Conservation (phyloP, 1,140 invertebrate genomes). For the Ephestia elutella region DNA sequence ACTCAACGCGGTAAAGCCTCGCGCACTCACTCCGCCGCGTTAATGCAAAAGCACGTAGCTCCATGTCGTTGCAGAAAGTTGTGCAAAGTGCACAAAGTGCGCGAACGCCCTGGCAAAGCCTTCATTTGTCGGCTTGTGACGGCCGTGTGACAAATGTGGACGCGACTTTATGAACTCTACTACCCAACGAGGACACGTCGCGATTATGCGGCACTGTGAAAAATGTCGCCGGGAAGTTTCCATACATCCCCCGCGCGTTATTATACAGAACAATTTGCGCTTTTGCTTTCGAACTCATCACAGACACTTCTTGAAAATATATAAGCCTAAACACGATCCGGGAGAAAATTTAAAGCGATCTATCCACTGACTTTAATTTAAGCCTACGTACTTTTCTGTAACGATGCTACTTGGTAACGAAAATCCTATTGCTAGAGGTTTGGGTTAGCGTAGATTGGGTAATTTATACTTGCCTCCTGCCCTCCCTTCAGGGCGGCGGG, state of each 20-base stretch:
- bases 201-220: constrained; percentile 60
- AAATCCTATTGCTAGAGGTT: constrained; percentile 67
- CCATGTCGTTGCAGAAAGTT: constrained; percentile 65
- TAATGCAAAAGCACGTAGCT: constrained; percentile 71
- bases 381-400: constrained; percentile 60
- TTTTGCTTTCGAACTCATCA: constrained; percentile 1
- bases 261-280: constrained; percentile 2
- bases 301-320: constrained; percentile 2
- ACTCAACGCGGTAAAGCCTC: constrained; percentile 52
- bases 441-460: constrained; percentile 70
- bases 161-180: constrained; percentile 52
- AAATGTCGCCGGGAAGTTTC: constrained; percentile 49
- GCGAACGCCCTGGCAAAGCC: constrained; percentile 62
- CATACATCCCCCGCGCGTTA: constrained; percentile 6
- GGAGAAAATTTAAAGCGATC: constrained; percentile 33
- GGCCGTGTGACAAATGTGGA: constrained; percentile 69
- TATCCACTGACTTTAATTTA: constrained; percentile 51
- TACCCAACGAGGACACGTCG: constrained; percentile 32
- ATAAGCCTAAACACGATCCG: constrained; percentile 12
- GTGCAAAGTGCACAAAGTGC: constrained; percentile 68
- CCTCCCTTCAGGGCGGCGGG: constrained; percentile 34
- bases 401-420: constrained; percentile 53
- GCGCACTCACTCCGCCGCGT: constrained; percentile 54
- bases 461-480: constrained; percentile 69
- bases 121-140: constrained; percentile 72